Evolutionary conservation across 2,113 vertebrate genomes (phyloP), one percentile per base, ranked within the genome.

Genomic region (Recurvirostra avosetta): DNA sequence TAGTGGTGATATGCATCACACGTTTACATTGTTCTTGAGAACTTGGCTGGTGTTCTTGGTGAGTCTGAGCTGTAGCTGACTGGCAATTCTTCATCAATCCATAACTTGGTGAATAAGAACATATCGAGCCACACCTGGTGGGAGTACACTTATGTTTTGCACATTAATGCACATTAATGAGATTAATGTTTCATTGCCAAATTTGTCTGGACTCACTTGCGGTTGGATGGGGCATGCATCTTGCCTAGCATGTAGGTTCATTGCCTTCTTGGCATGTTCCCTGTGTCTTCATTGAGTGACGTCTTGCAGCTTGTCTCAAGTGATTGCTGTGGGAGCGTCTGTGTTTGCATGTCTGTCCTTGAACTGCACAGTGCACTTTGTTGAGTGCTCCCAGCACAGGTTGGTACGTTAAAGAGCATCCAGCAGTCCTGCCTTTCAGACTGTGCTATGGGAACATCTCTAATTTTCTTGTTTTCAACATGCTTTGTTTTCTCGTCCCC

Each of bases 391-490:
- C 47, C 47, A 49, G 47, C n/a, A 11, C 17, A 58, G 32, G 12
- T 3, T 53, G 55, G 13, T 49, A 12, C 36, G 30, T 58, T 36
- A 6, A 61, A 58, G 61, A 67, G n/a, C 18, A 58, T 43, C 11
- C 36, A 40, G 34, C 65, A 67, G 38, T 40, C 47, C 11, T 73
- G 3, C 56, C 45, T 81, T 84, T 65, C n/a, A 43, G 41, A 43
- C 45, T 45, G 11, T 62, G 27, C 50, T 70, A 0, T 77, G 74
- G 88, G 85, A 78, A 27, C 8, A 18, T 50, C n/a, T 77, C 32
- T 36, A 0, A 0, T 36, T 76, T 65, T 55, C 72, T 63, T 78
- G 38, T 84, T 58, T 25, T 36, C 23, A 20, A 9, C 7, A 0
- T 61, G 74, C 32, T 29, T 10, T 41, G 2, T 67, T 72, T 72